These are phyloP conservation scores for Eilema depressum DNA, from an alignment of 2,888 invertebrate species.

Conservation along the genomic window DNA sequence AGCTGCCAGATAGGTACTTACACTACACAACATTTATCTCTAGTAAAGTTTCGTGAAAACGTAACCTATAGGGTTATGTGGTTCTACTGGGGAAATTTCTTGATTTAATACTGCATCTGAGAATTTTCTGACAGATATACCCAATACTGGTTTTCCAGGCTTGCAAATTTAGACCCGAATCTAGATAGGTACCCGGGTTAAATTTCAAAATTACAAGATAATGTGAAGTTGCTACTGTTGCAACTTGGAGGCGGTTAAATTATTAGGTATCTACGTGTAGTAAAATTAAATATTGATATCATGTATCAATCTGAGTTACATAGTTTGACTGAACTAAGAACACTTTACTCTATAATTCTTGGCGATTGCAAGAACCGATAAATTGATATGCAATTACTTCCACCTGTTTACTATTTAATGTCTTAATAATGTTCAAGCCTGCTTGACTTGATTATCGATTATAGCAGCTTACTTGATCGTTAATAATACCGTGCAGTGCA, in stretches of 20 bases:
- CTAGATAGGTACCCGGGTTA: not conserved
- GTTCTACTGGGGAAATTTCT: not conserved
- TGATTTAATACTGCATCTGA: not conserved
- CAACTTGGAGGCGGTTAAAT: not conserved
- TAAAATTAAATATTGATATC: not conserved
- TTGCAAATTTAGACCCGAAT: not conserved
- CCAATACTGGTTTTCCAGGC: not conserved
- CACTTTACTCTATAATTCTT: constrained; percentile 11
- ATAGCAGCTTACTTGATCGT: constrained; percentile 12
- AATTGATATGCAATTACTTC: constrained; percentile 5
- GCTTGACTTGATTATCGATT: constrained; percentile 14
- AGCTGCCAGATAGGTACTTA: too few relatives aligned
- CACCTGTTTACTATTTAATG: constrained; percentile 28
- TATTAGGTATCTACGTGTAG: not conserved
- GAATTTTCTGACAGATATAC: not conserved
- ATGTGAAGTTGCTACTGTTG: not conserved
- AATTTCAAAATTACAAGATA: not conserved
- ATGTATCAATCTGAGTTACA: not conserved
- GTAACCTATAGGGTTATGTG: not conserved
- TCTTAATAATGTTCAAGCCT: constrained; percentile 22
- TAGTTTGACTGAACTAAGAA: constrained; percentile 9
- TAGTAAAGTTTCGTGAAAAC: too few relatives aligned
- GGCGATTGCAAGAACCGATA: constrained; percentile 15
- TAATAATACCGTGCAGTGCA: constrained; percentile 5
- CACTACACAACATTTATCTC: not conserved